Evolutionary conservation across 1,140 invertebrate genomes (phyloP).

Genomic region (Gonioctena quinquepunctata): DNA sequence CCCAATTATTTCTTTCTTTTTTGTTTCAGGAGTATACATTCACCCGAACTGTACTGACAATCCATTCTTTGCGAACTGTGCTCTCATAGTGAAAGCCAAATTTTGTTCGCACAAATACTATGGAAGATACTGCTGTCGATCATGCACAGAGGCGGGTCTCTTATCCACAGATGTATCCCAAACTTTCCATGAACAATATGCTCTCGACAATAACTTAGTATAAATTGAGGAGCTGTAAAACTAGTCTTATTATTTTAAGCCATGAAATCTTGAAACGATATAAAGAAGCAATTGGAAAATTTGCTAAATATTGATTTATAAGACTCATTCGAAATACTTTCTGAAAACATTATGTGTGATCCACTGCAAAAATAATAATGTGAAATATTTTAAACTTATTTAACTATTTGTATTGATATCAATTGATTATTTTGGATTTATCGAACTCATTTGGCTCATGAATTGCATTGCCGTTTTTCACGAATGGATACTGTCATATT

Average conservation of each 20-base stretch:
- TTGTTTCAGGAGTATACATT: constrained; percentile 68
- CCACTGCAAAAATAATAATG: neutral
- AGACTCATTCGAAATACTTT: too few species aligned
- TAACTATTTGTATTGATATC: too few species aligned
- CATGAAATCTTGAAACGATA: neutral
- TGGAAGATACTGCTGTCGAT: constrained; percentile 89
- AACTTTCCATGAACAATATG: constrained; percentile 26
- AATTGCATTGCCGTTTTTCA: too few species aligned
- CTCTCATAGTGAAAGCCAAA: constrained; percentile 77
- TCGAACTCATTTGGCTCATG: too few species aligned
- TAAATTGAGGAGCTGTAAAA: constrained; percentile 18
- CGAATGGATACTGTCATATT: too few species aligned
- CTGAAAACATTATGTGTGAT: too few species aligned
- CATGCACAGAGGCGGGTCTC: constrained; percentile 79
- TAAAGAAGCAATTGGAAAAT: too few species aligned
- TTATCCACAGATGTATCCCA: constrained; percentile 36
- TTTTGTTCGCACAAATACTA: constrained; percentile 89
- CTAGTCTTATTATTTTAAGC: constrained; percentile 34
- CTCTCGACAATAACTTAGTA: constrained; percentile 39
- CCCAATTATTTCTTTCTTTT: too few species aligned
- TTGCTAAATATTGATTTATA: too few species aligned
- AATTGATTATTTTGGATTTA: too few species aligned
- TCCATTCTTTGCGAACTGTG: constrained; percentile 86
- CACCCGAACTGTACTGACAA: constrained; percentile 83
- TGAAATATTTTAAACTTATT: too few species aligned